phyloP scores from a whole-genome alignment of 1,140 invertebrate species.

The Mercenaria mercenaria region DNA sequence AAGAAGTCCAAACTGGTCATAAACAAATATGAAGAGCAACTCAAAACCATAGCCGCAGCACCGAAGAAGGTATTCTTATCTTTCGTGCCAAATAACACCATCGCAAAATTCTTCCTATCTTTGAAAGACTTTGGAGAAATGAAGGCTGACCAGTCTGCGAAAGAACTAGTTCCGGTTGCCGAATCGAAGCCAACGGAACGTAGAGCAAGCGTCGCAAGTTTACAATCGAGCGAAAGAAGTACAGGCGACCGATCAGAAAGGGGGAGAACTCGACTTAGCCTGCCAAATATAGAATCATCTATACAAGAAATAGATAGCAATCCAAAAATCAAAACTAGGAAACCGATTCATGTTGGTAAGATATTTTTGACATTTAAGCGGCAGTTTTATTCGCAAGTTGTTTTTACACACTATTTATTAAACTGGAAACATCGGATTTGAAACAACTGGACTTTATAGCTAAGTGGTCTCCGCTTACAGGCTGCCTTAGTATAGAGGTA shows the following conservation, averaged over 20 bases:
- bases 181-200: neutral
- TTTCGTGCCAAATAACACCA: constrained; percentile 28
- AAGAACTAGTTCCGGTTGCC: neutral
- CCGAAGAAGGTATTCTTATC: constrained; percentile 18
- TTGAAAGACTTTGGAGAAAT: constrained; percentile 57
- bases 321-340: constrained; percentile 1
- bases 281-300: constrained; percentile 29
- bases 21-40: constrained; percentile 43
- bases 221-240: neutral
- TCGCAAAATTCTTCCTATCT: constrained; percentile 51
- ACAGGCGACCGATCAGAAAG: neutral
- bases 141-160: constrained; percentile 44
- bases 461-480: too few species aligned
- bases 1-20: constrained; percentile 48
- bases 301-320: neutral
- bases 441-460: too few species aligned
- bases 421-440: too few species aligned
- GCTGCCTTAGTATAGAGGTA: too few species aligned
- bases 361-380: neutral
- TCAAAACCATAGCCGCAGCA: constrained; percentile 4
- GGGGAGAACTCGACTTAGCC: neutral
- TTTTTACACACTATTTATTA: too few species aligned
- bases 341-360: constrained; percentile 49
- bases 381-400: too few species aligned
- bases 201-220: constrained; percentile 2